Evolutionary conservation across 2,888 invertebrate species (phyloP).

Genomic region (Rhagium mordax): DNA sequence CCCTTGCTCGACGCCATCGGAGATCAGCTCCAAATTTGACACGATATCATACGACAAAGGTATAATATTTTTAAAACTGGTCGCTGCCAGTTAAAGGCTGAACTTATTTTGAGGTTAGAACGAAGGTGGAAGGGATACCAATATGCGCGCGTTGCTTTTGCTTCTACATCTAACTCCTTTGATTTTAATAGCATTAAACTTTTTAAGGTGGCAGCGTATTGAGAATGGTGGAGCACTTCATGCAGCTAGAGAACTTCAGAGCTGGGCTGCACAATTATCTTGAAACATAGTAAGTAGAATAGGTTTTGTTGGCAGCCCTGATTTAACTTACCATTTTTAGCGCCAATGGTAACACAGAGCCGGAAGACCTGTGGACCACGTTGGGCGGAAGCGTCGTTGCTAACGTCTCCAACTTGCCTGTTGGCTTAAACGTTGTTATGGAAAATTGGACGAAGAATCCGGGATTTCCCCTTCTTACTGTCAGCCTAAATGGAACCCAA

Average conservation of each 20-base stretch:
- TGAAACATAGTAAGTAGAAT: slow-evolving; percentile 44
- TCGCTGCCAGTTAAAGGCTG: no score
- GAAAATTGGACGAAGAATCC: slow-evolving; percentile 75
- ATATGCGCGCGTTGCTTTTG: no score
- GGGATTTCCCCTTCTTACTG: slow-evolving; percentile 74
- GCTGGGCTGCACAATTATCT: slow-evolving; percentile 49
- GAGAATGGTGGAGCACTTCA: slow-evolving; percentile 54
- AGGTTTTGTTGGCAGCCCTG: not conserved
- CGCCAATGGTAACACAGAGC: slow-evolving; percentile 67
- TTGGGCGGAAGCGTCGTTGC: slow-evolving; percentile 55
- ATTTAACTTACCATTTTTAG: no score
- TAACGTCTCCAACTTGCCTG: not conserved
- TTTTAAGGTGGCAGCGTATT: slow-evolving; percentile 52
- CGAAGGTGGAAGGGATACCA: no score
- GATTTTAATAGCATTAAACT: no score
- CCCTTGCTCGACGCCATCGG: slow-evolving; percentile 73
- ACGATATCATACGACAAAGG: slow-evolving; percentile 70
- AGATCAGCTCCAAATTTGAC: slow-evolving; percentile 78
- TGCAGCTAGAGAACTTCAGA: slow-evolving; percentile 48
- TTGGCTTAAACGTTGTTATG: slow-evolving; percentile 65
- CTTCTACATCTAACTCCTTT: no score
- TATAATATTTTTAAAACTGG: no score
- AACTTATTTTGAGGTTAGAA: no score
- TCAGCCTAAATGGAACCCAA: slow-evolving; percentile 50
- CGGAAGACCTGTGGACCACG: slow-evolving; percentile 72